These are phyloP conservation scores for Pimpla rufipes DNA, from an alignment of 2,888 invertebrate species.

Conservation along the genomic window DNA sequence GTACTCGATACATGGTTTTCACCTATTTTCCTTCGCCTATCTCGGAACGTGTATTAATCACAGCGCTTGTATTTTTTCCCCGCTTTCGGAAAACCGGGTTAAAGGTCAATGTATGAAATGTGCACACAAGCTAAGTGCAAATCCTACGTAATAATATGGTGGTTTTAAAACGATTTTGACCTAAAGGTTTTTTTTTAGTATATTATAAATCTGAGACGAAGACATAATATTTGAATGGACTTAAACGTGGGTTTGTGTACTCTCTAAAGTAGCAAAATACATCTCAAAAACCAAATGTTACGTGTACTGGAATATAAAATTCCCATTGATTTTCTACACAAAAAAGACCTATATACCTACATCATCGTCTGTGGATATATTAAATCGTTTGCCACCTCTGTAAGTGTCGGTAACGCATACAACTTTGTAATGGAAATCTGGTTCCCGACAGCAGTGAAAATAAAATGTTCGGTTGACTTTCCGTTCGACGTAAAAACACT, in stretches of 20 bases:
- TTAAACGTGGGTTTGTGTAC: background rate
- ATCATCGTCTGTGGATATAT: too few relatives aligned
- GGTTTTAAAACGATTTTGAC: too few relatives aligned
- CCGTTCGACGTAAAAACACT: conserved; percentile 42
- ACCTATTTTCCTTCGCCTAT: background rate
- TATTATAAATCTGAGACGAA: background rate
- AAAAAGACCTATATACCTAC: too few relatives aligned
- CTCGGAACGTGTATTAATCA: background rate
- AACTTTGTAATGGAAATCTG: conserved; percentile 2
- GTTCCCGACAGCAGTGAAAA: background rate
- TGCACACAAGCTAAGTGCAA: too few relatives aligned
- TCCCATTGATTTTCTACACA: too few relatives aligned
- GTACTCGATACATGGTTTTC: conserved; percentile 23
- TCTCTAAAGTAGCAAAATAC: background rate
- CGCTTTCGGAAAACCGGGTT: too few relatives aligned
- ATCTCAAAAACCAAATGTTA: too few relatives aligned
- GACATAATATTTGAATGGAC: background rate
- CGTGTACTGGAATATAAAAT: too few relatives aligned
- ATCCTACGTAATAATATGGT: too few relatives aligned
- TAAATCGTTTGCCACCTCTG: too few relatives aligned
- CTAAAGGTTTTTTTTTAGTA: too few relatives aligned
- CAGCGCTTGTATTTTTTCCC: background rate
- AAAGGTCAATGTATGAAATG: too few relatives aligned
- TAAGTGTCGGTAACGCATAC: background rate
- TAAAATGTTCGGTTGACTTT: background rate